phyloP scores from a whole-genome alignment of 2,113 vertebrate genomes.

The Lota lota region DNA sequence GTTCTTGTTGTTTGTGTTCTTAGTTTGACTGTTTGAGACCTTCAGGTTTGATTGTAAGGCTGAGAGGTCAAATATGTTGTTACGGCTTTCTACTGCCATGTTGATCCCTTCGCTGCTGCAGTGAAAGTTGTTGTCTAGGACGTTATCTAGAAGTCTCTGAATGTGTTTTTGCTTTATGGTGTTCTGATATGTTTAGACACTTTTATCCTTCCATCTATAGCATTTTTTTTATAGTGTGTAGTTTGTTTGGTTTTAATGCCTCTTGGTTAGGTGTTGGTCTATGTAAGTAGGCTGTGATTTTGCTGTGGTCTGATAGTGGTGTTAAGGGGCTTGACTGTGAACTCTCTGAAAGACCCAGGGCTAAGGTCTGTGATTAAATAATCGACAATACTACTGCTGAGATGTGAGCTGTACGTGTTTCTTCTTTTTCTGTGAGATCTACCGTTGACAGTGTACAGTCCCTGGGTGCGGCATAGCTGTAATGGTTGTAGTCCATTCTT shows the following conservation, averaged over 20 bases:
- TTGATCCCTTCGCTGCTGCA: not conserved
- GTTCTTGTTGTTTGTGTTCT: not conserved
- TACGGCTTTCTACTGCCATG: not conserved
- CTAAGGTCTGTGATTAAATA: not conserved
- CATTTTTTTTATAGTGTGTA: not conserved
- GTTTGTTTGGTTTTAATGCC: not conserved
- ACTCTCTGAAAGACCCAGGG: not conserved
- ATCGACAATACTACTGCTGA: not conserved
- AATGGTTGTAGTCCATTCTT: not conserved
- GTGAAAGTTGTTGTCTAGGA: too few species aligned
- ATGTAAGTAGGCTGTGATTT: slow-evolving; percentile 4
- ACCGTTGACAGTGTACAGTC: not conserved
- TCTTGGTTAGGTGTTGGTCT: not conserved
- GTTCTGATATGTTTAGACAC: not conserved
- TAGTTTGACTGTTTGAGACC: not conserved
- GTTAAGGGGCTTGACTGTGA: not conserved
- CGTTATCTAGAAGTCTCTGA: not conserved
- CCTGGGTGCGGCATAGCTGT: not conserved
- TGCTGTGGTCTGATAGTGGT: slow-evolving; percentile 6
- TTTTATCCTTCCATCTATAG: not conserved
- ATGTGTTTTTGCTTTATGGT: not conserved
- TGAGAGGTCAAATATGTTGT: not conserved
- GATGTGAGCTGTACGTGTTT: not conserved
- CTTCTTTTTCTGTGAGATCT: not conserved
- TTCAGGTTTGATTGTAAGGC: not conserved